Evolutionary conservation across 1,140 invertebrate genomes (phyloP).

Genomic region (Drosophila murphyi): DNA sequence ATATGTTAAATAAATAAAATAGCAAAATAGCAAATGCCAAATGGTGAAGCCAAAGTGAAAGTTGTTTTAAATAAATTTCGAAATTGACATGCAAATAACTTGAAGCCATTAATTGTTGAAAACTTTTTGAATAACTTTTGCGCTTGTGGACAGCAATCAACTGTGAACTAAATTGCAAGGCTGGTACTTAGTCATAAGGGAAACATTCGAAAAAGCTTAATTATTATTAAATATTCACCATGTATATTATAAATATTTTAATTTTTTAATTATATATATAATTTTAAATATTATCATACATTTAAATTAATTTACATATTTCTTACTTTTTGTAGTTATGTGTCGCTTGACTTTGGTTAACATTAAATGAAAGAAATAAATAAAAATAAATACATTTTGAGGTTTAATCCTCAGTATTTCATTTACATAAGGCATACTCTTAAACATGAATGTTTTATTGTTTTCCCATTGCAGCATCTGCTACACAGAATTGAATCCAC

Average conservation of each 20-base stretch:
- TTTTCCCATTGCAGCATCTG: slow-evolving; percentile 12
- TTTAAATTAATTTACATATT: too few species aligned
- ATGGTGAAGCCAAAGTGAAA: slow-evolving; percentile 20
- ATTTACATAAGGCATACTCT: neutral
- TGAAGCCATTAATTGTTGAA: slow-evolving; percentile 35
- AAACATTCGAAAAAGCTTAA: too few species aligned
- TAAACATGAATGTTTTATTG: neutral
- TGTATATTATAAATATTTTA: too few species aligned
- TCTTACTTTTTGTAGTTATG: too few species aligned
- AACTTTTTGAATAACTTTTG: slow-evolving; percentile 39
- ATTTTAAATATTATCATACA: too few species aligned
- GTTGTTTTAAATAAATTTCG: slow-evolving; percentile 34
- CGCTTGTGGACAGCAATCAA: slow-evolving; percentile 6
- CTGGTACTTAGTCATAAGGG: too few species aligned
- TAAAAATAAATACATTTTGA: neutral
- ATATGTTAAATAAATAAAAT: slow-evolving; percentile 13
- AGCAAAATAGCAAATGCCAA: slow-evolving; percentile 22
- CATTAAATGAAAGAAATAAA: neutral
- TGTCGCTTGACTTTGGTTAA: too few species aligned
- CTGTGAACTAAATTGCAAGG: neutral
- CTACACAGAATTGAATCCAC: neutral
- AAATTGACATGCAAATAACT: slow-evolving; percentile 15
- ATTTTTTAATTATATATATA: too few species aligned
- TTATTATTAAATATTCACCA: too few species aligned
- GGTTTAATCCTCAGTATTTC: neutral